These are phyloP conservation scores for Sepioteuthis lessoniana DNA, from an alignment of 2,888 invertebrate species.

Conservation along the genomic window DNA sequence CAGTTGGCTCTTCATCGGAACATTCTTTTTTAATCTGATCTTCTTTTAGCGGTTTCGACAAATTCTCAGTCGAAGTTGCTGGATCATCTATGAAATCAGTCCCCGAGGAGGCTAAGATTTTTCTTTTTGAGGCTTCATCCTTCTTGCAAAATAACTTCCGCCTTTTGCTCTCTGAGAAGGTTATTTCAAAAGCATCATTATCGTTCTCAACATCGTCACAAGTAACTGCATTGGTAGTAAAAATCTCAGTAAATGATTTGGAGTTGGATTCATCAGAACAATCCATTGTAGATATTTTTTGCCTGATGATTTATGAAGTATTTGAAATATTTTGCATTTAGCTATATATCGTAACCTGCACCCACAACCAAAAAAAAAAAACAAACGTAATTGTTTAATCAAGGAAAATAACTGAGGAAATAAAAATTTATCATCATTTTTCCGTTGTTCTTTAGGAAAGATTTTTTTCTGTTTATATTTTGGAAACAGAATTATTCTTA, in stretches of 20 bases:
- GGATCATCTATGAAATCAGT: too few relatives aligned
- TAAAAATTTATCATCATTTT: too few relatives aligned
- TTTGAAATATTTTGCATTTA: neutral
- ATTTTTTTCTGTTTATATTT: too few relatives aligned
- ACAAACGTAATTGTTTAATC: neutral
- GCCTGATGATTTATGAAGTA: neutral
- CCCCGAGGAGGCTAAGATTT: too few relatives aligned
- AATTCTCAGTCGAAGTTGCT: neutral
- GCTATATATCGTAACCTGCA: too few relatives aligned
- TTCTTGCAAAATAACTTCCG: neutral
- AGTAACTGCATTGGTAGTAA: neutral
- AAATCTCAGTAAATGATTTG: neutral
- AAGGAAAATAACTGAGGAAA: neutral
- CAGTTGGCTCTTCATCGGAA: neutral
- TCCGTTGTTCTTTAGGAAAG: too few relatives aligned
- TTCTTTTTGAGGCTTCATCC: neutral
- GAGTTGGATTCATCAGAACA: neutral
- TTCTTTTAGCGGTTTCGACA: neutral
- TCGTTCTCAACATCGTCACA: neutral
- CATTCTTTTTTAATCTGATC: neutral
- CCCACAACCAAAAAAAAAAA: too few relatives aligned
- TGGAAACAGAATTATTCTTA: too few relatives aligned
- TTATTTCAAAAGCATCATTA: too few relatives aligned
- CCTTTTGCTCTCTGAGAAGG: neutral
- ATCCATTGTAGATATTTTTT: constrained; percentile 13